A percentile compares a stretch with the other conserved stretches of the same genome.
These are phyloP conservation scores for Syngnathus scovelli DNA, from an alignment of 2,113 vertebrate species.

Conservation along the genomic window DNA sequence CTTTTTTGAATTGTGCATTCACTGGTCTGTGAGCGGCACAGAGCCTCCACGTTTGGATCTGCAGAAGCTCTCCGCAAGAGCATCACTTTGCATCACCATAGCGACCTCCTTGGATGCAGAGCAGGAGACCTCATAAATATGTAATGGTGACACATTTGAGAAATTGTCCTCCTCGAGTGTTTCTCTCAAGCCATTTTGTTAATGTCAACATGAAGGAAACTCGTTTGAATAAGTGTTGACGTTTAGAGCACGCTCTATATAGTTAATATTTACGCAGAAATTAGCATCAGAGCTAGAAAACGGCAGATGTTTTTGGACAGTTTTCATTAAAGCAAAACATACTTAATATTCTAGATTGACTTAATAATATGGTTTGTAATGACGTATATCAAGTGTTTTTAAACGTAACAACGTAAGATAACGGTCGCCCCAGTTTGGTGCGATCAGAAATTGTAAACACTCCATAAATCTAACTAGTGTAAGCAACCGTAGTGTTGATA, in stretches of 20 bases:
- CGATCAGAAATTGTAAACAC: not conserved
- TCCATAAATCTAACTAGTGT: not conserved
- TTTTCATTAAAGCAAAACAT: not conserved
- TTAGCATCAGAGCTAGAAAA: conserved; percentile 28
- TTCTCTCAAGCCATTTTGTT: conserved; percentile 68
- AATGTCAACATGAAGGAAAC: conserved; percentile 71
- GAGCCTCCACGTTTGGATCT: conserved; percentile 29
- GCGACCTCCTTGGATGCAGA: conserved; percentile 67
- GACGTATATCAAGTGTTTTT: not conserved
- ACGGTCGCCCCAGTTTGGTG: no score
- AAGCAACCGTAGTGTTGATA: not conserved
- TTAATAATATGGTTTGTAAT: not conserved
- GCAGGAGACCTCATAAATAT: conserved; percentile 71
- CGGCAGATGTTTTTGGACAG: not conserved
- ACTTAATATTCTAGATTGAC: not conserved
- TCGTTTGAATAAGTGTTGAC: conserved; percentile 66
- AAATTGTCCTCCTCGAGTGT: conserved; percentile 64
- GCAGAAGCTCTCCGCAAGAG: conserved; percentile 65
- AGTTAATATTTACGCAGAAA: conserved; percentile 60
- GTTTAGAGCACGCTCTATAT: conserved; percentile 57
- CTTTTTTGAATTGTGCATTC: conserved; percentile 67
- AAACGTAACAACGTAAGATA: not conserved
- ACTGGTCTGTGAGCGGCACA: conserved; percentile 48
- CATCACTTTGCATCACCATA: conserved; percentile 66
- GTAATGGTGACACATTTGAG: conserved; percentile 71